Evolutionary conservation across 1,140 invertebrate species (phyloP).

Genomic region (Helicoverpa armigera): DNA sequence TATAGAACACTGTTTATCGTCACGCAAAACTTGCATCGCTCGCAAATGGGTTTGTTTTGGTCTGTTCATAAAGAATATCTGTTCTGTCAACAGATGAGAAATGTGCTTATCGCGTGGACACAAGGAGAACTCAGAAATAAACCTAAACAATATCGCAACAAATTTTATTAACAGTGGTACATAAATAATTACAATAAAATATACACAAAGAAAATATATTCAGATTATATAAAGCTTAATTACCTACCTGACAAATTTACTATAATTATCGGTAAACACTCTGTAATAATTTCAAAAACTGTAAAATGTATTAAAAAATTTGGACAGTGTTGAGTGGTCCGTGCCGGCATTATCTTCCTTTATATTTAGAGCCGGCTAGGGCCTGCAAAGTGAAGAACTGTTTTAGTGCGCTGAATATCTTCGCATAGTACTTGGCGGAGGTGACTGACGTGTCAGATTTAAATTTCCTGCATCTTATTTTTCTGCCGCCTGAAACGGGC

Average conservation of each 20-base stretch:
- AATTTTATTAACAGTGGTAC: constrained; percentile 77
- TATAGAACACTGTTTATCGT: no score
- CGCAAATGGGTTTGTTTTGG: not conserved
- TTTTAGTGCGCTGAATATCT: constrained; percentile 83
- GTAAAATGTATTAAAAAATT: constrained; percentile 39
- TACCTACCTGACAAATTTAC: constrained; percentile 69
- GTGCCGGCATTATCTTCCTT: constrained; percentile 73
- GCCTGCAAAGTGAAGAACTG: constrained; percentile 83
- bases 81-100: not conserved
- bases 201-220: constrained; percentile 73
- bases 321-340: constrained; percentile 35
- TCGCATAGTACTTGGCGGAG: constrained; percentile 79
- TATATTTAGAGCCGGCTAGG: constrained; percentile 80
- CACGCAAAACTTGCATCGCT: constrained; percentile 5
- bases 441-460: constrained; percentile 80
- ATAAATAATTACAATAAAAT: constrained; percentile 80
- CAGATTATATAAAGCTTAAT: constrained; percentile 61
- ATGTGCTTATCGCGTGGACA: not conserved
- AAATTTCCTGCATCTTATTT: constrained; percentile 80
- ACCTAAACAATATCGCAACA: constrained; percentile 60
- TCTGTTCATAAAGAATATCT: not conserved
- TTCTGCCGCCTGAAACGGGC: constrained; percentile 81
- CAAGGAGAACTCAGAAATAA: constrained; percentile 34
- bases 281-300: constrained; percentile 54
- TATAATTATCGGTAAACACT: constrained; percentile 47